These are phyloP conservation scores for Alexandromys oeconomus DNA, from an alignment of 2,797 vertebrate genomes.

Conservation along the genomic window DNA sequence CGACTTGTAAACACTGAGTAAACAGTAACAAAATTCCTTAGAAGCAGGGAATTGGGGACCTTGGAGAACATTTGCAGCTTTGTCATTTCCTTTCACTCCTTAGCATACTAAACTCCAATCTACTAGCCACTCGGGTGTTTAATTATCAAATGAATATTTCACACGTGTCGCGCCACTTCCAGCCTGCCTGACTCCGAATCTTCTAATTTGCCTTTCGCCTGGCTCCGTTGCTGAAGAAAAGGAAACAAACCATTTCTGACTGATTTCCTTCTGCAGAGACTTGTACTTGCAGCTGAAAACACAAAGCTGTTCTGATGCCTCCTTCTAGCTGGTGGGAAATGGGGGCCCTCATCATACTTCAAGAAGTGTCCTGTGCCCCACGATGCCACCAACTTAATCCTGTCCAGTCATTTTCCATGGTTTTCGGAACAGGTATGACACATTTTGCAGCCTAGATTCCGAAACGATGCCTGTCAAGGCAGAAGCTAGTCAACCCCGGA, in stretches of 20 bases:
- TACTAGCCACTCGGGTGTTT: slow-evolving; percentile 46
- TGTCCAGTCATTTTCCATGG: slow-evolving; percentile 42
- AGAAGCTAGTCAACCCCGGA: background rate
- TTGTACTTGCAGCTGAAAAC: slow-evolving; percentile 76
- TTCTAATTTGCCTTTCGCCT: slow-evolving; percentile 75
- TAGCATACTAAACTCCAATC: slow-evolving; percentile 64
- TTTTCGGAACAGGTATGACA: background rate
- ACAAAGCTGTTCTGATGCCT: slow-evolving; percentile 64
- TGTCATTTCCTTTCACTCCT: slow-evolving; percentile 17
- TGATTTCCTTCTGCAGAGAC: slow-evolving; percentile 73
- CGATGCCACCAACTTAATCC: background rate
- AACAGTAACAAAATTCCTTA: slow-evolving; percentile 65
- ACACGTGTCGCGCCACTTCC: slow-evolving; percentile 72
- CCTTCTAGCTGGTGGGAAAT: background rate
- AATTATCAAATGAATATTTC: slow-evolving; percentile 60
- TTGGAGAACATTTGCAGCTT: slow-evolving; percentile 41
- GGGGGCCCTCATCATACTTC: background rate
- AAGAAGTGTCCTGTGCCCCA: background rate
- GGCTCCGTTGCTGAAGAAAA: slow-evolving; percentile 62
- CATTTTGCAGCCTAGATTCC: slow-evolving; percentile 37
- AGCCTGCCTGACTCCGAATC: slow-evolving; percentile 64
- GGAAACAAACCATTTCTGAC: slow-evolving; percentile 60
- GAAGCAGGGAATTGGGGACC: slow-evolving; percentile 48
- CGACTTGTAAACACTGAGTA: slow-evolving; percentile 50
- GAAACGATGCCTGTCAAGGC: slow-evolving; percentile 33